phyloP scores from a whole-genome alignment of 2,797 vertebrate genomes.

The Aselliscus stoliczkanus region DNA sequence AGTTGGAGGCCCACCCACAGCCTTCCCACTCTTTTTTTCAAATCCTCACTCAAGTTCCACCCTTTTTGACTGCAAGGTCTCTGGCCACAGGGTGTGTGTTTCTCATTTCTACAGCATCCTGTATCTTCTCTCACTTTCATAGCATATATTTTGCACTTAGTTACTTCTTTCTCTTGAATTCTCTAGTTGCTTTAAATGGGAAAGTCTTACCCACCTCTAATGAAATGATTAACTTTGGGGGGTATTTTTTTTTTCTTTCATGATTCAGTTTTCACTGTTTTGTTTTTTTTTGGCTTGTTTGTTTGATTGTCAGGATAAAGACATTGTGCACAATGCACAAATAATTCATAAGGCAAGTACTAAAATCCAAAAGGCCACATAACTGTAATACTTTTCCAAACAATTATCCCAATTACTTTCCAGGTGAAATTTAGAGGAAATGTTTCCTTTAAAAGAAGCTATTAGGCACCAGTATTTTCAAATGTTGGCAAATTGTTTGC shows the following conservation, averaged over 20 bases:
- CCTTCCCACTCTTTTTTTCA: neutral
- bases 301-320: neutral
- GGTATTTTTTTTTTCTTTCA: neutral
- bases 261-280: neutral
- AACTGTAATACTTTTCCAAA: neutral
- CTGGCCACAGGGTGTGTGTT: too few relatives aligned
- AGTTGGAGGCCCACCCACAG: neutral
- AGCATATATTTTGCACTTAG: neutral
- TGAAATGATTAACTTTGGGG: neutral
- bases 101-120: neutral
- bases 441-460: neutral
- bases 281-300: neutral
- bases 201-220: neutral
- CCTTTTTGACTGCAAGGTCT: neutral
- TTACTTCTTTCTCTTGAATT: neutral
- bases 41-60: neutral
- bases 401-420: neutral
- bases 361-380: neutral
- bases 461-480: neutral
- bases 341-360: neutral
- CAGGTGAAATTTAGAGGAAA: neutral
- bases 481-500: conserved; percentile 1
- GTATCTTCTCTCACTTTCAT: neutral
- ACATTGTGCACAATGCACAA: neutral
- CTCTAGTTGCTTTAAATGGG: neutral